phyloP scores from a whole-genome alignment of 2,113 vertebrate genomes.

The Pica pica region DNA sequence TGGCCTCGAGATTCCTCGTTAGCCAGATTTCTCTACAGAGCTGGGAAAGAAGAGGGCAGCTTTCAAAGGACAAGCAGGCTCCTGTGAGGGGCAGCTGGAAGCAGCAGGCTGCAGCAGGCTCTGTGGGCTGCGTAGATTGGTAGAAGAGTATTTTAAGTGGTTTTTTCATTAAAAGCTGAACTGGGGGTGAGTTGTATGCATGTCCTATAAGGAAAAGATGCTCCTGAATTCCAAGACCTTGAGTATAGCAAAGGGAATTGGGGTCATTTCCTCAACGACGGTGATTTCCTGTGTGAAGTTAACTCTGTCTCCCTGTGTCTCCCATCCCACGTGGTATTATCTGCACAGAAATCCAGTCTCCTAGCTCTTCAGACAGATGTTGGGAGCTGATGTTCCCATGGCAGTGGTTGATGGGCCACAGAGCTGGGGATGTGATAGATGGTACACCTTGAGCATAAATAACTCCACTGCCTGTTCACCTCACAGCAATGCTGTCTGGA shows the following conservation, averaged over 20 bases:
- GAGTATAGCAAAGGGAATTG: neutral
- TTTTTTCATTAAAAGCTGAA: neutral
- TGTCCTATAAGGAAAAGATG: neutral
- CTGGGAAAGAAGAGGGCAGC: neutral
- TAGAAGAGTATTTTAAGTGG: neutral
- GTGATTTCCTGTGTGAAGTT: neutral
- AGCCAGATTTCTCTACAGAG: neutral
- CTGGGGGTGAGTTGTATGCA: rapidly evolving
- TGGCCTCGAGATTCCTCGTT: neutral
- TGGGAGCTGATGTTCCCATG: neutral
- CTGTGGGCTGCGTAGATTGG: neutral
- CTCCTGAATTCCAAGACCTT: neutral
- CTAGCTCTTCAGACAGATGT: neutral
- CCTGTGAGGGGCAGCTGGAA: neutral
- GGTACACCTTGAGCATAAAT: neutral
- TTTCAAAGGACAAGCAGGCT: neutral
- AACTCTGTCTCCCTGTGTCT: neutral
- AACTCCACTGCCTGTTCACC: neutral
- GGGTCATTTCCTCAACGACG: neutral
- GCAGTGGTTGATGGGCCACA: neutral
- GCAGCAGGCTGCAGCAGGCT: neutral
- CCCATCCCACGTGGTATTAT: rapidly evolving
- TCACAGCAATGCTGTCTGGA: neutral
- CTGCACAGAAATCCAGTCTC: neutral
- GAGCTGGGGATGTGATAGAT: neutral